phyloP scores from a whole-genome alignment of 2,113 vertebrate species.

The Picathartes gymnocephalus region DNA sequence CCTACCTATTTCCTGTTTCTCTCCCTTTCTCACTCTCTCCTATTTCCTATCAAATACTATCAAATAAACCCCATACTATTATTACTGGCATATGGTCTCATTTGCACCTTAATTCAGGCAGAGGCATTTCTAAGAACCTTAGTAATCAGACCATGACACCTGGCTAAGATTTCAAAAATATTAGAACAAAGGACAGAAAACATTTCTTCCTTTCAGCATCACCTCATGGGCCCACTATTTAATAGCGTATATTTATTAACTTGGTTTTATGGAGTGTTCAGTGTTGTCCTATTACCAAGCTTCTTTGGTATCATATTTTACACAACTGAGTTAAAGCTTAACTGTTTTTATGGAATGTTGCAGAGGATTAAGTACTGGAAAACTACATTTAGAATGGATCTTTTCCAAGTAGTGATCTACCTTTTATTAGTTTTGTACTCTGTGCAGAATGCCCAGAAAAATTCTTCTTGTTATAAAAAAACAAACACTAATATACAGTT shows the following conservation, averaged over 20 bases:
- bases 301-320: background rate
- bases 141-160: too few relatives aligned
- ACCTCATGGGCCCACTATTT: background rate
- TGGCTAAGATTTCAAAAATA: background rate
- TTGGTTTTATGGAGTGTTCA: background rate
- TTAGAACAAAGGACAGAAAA: background rate
- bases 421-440: background rate
- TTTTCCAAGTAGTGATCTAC: background rate
- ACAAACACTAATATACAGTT: background rate
- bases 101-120: too few relatives aligned
- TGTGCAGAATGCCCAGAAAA: background rate
- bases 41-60: too few relatives aligned
- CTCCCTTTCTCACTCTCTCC: too few relatives aligned
- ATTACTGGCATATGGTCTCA: too few relatives aligned
- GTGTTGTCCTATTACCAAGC: background rate
- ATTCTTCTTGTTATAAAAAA: background rate
- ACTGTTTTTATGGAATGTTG: background rate
- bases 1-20: too few relatives aligned
- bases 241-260: background rate
- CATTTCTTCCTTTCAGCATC: background rate
- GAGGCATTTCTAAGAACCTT: too few relatives aligned
- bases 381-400: background rate
- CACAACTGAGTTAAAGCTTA: background rate
- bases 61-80: too few relatives aligned
- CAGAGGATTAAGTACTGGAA: background rate